Evolutionary conservation across 2,797 vertebrate genomes (phyloP).

Genomic region (Lepus oiostolus): DNA sequence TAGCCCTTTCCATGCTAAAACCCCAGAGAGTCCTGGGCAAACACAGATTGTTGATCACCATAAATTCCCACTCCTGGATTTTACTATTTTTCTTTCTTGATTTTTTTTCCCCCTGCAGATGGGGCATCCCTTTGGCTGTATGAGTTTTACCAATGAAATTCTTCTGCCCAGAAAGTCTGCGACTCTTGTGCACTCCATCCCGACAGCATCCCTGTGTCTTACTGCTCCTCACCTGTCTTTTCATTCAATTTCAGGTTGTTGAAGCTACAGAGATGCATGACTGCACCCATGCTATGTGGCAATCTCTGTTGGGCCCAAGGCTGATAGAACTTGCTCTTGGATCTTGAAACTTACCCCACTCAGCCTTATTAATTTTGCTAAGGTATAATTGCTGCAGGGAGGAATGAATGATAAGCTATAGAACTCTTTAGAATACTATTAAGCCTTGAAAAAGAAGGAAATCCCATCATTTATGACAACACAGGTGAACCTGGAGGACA

Average conservation of each 20-base stretch:
- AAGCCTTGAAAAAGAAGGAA: not conserved
- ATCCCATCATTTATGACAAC: not conserved
- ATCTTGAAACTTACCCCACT: not conserved
- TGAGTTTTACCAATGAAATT: not conserved
- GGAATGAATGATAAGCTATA: not conserved
- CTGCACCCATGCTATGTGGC: not conserved
- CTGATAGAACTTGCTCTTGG: not conserved
- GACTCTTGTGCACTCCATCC: not conserved
- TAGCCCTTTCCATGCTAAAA: not conserved
- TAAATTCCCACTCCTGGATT: not conserved
- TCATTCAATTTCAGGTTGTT: not conserved
- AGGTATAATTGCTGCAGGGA: not conserved
- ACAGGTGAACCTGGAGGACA: not conserved
- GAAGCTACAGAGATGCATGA: not conserved
- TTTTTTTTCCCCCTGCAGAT: not conserved
- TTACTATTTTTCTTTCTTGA: not conserved
- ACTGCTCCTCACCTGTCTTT: not conserved
- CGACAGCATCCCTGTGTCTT: not conserved
- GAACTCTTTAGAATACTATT: not conserved
- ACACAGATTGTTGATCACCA: not conserved
- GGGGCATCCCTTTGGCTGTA: not conserved
- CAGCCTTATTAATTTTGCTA: not conserved
- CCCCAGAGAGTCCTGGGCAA: not conserved
- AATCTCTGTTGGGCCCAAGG: not conserved
- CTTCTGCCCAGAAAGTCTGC: not conserved